phyloP scores from a whole-genome alignment of 1,140 invertebrate species.

The Ericerus pela region DNA sequence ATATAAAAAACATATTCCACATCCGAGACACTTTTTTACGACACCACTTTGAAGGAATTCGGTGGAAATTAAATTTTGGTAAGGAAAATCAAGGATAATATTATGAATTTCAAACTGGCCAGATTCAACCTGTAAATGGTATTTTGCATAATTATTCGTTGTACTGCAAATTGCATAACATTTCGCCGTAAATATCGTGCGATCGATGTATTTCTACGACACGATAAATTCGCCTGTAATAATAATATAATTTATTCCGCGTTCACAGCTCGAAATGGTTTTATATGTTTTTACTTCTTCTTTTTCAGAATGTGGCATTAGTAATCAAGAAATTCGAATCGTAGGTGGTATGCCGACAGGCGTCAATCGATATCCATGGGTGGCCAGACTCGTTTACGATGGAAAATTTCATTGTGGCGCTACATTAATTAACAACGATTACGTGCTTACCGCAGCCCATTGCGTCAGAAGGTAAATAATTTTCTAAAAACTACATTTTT shows the following conservation, averaged over 20 bases:
- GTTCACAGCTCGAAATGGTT: neutral
- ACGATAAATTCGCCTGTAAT: no score
- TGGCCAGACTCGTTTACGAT: slow-evolving; percentile 65
- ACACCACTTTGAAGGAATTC: no score
- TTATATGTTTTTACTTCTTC: slow-evolving; percentile 13
- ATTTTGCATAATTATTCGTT: neutral
- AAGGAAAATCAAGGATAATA: no score
- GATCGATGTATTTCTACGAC: no score
- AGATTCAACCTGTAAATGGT: neutral
- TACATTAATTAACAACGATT: slow-evolving; percentile 58
- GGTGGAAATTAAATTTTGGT: no score
- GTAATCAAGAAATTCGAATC: slow-evolving; percentile 52
- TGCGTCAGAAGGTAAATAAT: slow-evolving; percentile 50
- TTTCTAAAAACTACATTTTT: no score
- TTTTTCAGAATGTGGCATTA: slow-evolving; percentile 48
- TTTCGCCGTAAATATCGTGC: neutral
- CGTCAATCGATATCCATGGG: slow-evolving; percentile 72
- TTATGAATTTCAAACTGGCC: no score
- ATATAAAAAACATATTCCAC: no score
- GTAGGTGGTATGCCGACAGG: slow-evolving; percentile 60
- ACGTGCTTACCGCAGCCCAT: slow-evolving; percentile 49
- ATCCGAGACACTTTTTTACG: no score
- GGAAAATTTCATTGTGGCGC: slow-evolving; percentile 80
- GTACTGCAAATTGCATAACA: neutral
- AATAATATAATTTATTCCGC: no score